These are phyloP conservation scores for Prionchulus punctatus DNA, from an alignment of 2,888 invertebrate species.

Conservation along the genomic window DNA sequence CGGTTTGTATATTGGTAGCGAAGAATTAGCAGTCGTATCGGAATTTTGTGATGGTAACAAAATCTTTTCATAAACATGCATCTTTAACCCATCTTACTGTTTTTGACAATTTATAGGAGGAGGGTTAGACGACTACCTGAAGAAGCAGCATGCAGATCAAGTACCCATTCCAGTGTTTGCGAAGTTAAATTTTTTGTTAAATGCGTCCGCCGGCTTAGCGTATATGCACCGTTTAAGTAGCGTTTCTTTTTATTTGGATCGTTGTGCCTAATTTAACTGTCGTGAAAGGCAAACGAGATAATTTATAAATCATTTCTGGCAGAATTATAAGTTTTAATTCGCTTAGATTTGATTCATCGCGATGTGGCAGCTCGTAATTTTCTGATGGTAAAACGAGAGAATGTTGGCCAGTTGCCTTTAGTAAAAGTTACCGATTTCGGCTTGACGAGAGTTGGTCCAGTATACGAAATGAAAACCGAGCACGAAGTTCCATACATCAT, in stretches of 20 bases:
- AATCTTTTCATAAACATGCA: no score
- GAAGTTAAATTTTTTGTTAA: not conserved
- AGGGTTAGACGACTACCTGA: no score
- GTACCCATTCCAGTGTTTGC: not conserved
- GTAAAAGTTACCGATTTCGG: not conserved
- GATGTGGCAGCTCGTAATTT: not conserved
- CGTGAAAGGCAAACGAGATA: no score
- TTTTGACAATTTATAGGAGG: no score
- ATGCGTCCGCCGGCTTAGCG: not conserved
- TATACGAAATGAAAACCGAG: not conserved
- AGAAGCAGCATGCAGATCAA: no score
- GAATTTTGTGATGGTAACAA: constrained; percentile 3
- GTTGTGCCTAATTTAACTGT: not conserved
- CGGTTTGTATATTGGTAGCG: not conserved
- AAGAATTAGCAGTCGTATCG: not conserved
- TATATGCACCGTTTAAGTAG: not conserved
- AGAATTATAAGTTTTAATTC: not conserved
- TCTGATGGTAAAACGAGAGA: not conserved
- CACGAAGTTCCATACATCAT: not conserved
- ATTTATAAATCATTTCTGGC: no score
- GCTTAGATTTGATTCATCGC: not conserved
- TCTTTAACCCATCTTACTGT: no score
- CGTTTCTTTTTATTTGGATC: not conserved
- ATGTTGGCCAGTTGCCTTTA: not conserved
- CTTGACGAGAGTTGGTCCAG: not conserved